Evolutionary conservation across 2,797 vertebrate genomes (phyloP).

Genomic region (Coregonus sp.): DNA sequence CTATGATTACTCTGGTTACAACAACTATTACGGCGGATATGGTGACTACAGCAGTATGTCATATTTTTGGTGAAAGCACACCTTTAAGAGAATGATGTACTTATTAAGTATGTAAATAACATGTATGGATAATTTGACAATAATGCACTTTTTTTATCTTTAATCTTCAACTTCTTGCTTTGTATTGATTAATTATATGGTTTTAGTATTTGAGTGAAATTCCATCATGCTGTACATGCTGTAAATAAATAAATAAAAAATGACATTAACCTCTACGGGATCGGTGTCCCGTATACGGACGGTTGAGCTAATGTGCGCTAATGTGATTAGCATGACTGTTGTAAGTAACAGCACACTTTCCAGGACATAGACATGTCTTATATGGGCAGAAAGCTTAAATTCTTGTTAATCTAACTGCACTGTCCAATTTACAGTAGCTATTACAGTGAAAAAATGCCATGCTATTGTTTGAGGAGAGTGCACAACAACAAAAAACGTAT

Average conservation of each 20-base stretch:
- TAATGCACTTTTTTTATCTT: not conserved
- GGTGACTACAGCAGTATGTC: slow-evolving; percentile 97
- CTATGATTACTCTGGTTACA: slow-evolving; percentile 98
- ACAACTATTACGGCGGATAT: slow-evolving; percentile 98
- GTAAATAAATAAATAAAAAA: too few relatives aligned
- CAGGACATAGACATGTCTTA: too few relatives aligned
- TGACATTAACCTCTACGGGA: not conserved
- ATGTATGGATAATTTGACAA: not conserved
- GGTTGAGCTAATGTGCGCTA: too few relatives aligned
- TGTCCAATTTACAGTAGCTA: too few relatives aligned
- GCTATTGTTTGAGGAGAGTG: too few relatives aligned
- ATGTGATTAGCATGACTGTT: too few relatives aligned
- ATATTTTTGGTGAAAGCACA: slow-evolving; percentile 47
- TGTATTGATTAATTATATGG: slow-evolving; percentile 14
- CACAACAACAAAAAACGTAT: too few relatives aligned
- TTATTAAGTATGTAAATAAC: not conserved
- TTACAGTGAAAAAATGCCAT: too few relatives aligned
- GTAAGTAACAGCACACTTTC: too few relatives aligned
- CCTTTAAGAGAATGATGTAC: slow-evolving; percentile 42
- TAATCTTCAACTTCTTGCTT: not conserved
- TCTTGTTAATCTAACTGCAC: too few relatives aligned
- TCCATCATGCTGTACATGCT: slow-evolving; percentile 3
- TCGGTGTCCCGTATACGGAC: too few relatives aligned
- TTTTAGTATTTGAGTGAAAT: slow-evolving; percentile 12
- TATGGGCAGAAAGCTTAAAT: too few relatives aligned